phyloP scores from a whole-genome alignment of 2,113 vertebrate genomes.

The Tringa solitaria region DNA sequence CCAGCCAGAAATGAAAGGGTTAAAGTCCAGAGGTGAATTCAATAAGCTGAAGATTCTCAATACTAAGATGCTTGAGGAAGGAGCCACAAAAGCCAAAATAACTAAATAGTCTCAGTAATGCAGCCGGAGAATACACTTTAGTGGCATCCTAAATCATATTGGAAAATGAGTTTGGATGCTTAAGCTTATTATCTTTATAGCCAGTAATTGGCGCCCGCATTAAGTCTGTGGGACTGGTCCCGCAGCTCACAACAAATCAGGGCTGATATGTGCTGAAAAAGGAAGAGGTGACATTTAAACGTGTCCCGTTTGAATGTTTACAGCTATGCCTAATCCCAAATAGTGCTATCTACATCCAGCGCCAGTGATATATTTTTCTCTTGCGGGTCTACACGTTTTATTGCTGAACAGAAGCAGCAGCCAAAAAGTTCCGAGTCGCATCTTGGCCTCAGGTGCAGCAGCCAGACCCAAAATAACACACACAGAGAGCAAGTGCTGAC shows the following conservation, averaged over 20 bases:
- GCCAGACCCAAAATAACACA: neutral
- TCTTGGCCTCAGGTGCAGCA: neutral
- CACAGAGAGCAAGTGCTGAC: neutral
- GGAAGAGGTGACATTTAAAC: neutral
- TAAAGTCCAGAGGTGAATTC: neutral
- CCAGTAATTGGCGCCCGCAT: neutral
- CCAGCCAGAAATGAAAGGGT: neutral
- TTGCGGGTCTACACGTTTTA: neutral
- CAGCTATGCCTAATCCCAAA: neutral
- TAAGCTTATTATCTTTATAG: conserved; percentile 17
- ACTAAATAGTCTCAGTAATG: neutral
- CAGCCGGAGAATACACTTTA: neutral
- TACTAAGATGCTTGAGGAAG: neutral
- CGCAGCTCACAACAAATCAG: conserved; percentile 9
- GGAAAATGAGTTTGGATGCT: conserved; percentile 29
- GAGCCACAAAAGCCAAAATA: neutral
- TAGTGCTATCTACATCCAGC: neutral
- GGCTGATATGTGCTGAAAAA: neutral
- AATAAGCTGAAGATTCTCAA: neutral
- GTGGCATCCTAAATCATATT: conserved; percentile 12
- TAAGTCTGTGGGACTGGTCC: neutral
- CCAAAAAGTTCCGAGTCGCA: neutral
- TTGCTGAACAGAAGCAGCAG: neutral
- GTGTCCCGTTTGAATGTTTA: neutral
- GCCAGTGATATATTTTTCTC: neutral